Conservation (phyloP, 2,797 vertebrate species). For the Karalla daura region DNA sequence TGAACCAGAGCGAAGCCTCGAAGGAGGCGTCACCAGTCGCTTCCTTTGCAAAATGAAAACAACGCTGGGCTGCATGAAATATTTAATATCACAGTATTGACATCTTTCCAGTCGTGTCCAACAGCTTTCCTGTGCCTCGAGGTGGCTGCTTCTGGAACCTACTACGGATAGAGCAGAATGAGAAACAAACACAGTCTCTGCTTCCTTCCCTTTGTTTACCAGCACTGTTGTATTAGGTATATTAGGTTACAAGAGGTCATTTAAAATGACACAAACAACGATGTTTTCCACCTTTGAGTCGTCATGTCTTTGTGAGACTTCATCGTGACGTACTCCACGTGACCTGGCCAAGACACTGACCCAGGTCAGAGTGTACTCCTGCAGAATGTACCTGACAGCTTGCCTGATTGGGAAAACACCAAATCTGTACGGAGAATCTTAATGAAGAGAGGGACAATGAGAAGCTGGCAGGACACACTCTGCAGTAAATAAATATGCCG, state of each 20-base stretch:
- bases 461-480: not conserved
- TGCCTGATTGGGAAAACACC: not conserved
- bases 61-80: not conserved
- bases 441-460: not conserved
- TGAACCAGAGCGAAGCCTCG: not conserved
- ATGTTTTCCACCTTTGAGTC: not conserved
- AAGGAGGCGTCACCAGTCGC: not conserved
- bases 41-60: not conserved
- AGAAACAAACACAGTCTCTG: too few species aligned
- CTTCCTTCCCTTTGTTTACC: too few species aligned
- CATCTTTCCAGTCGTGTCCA: not conserved
- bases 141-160: not conserved
- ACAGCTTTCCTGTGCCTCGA: not conserved
- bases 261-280: not conserved
- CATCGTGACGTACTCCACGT: not conserved
- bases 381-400: too few species aligned
- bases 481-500: not conserved
- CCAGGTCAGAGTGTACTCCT: not conserved
- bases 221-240: too few species aligned
- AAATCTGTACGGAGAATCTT: not conserved
- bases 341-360: not conserved
- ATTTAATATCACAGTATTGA: not conserved
- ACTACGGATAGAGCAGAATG: not conserved
- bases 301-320: not conserved
- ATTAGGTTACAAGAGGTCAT: not conserved